Evolutionary conservation across 2,797 vertebrate genomes (phyloP), one percentile per base, ranked within the genome.

Genomic region (Micromesistius poutassou): DNA sequence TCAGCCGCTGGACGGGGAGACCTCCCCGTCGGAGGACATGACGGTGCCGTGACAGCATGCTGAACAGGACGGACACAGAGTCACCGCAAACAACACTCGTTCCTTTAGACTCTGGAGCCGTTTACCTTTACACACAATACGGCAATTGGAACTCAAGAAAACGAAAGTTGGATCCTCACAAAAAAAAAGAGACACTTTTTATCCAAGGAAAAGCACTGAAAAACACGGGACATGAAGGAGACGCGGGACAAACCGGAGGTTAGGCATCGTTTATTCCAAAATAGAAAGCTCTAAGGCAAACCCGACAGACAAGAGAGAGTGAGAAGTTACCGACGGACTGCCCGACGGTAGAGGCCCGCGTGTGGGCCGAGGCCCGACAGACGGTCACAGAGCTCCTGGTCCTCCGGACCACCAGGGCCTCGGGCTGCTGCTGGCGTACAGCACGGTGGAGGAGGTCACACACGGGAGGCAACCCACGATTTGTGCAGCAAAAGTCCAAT

Each of bases 261-360:
- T 91, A 89, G 89, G 88, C 86, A 90, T 91, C n/a, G 76, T 93
- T 93, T 93, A 93, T 93, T 94, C 91, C 91, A 93, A 93, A 93
- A 93, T 93, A 93, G 88, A 93, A 92, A 91, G 91, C 91, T 93
- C 90, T 93, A 91, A 93, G 91, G 90, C 90, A 91, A 90, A 90
- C 90, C 88, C 89, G 87, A 91, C 82, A 74, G 22, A 40, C 19
- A 35, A 35, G 30, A 72, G 30, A 70, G 31, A 87, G 81, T 87
- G 68, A 84, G 85, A 85, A 82, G 86, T 89, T 85, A 89, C 87
- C 79, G 87, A 84, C 71, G 36, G 35, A 19, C n/a, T 73, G 35
- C 88, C 88, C 82, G 84, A 74, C 77, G 79, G 81, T 85, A 85
- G 85, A 73, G 36, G 28, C 38, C 38, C 13, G 72, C 38, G 33